Evolutionary conservation across 1,140 invertebrate species (phyloP).

Genomic region (Caenorhabditis briggsae): DNA sequence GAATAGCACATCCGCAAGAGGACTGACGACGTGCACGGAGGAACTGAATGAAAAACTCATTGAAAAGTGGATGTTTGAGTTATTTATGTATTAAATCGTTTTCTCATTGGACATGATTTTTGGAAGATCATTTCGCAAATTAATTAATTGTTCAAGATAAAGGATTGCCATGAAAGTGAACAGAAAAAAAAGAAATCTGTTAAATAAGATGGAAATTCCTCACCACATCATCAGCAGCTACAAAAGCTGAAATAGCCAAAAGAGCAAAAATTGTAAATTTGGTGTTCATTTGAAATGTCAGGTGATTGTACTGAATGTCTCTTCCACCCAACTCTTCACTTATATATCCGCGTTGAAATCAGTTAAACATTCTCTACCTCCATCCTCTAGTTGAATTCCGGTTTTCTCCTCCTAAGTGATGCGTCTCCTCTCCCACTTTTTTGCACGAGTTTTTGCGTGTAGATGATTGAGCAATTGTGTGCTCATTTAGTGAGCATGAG

Average conservation of each 20-base stretch:
- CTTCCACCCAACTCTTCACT: slow-evolving; percentile 1
- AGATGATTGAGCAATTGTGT: slow-evolving; percentile 4
- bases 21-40: slow-evolving; percentile 41
- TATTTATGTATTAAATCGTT: too few relatives aligned
- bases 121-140: too few relatives aligned
- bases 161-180: too few relatives aligned
- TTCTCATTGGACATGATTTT: too few relatives aligned
- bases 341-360: slow-evolving; percentile 49
- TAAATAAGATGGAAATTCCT: background rate
- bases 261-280: background rate
- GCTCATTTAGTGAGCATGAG: slow-evolving; percentile 15
- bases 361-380: slow-evolving; percentile 44
- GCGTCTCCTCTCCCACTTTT: background rate
- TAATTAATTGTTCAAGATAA: too few relatives aligned
- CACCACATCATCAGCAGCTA: slow-evolving; percentile 19
- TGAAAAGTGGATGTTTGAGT: too few relatives aligned
- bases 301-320: background rate
- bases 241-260: slow-evolving; percentile 22
- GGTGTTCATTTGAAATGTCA: slow-evolving; percentile 40
- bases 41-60: background rate
- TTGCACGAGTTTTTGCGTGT: slow-evolving; percentile 34
- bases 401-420: background rate
- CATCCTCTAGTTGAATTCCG: slow-evolving; percentile 21
- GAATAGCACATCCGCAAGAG: slow-evolving; percentile 18
- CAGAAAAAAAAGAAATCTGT: too few relatives aligned